These are phyloP conservation scores for Mastigias papua DNA, from an alignment of 30 jellyfish, hydroid and myxozoan genomes.

Conservation along the genomic window DNA sequence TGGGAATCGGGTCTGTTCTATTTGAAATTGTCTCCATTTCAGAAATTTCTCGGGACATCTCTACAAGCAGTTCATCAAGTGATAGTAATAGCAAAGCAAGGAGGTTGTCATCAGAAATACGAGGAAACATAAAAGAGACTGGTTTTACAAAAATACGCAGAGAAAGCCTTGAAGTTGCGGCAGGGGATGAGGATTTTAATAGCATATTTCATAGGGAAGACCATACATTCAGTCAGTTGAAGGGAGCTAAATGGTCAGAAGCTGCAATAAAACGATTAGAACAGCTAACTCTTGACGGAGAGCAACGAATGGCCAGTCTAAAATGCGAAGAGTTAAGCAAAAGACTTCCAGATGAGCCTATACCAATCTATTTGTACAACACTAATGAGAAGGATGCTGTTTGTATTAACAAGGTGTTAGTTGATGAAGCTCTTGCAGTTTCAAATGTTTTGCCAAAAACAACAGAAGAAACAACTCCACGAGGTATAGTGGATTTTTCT, in stretches of 20 bases:
- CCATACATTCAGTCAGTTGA: not conserved
- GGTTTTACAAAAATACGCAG: not conserved
- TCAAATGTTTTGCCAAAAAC: conserved; percentile 73
- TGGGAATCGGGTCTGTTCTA: not conserved
- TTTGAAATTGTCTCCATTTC: not conserved
- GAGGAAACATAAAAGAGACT: not conserved
- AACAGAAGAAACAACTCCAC: conserved; percentile 11
- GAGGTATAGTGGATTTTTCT: not conserved
- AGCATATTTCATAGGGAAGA: not conserved
- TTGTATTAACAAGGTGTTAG: conserved; percentile 79
- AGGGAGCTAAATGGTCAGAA: conserved; percentile 68
- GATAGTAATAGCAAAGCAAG: not conserved
- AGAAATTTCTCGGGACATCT: conserved; percentile 54
- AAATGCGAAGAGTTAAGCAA: conserved; percentile 39
- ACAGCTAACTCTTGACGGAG: conserved; percentile 69
- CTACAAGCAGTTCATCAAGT: conserved; percentile 36
- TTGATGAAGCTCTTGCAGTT: conserved; percentile 81
- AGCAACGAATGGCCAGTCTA: conserved; percentile 80
- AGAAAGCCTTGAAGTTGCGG: conserved; percentile 43
- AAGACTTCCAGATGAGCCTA: conserved; percentile 51
- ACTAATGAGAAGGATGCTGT: conserved; percentile 79
- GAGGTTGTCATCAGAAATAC: conserved; percentile 5
- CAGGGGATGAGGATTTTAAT: conserved; percentile 71
- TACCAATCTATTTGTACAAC: conserved; percentile 81
- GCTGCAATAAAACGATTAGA: conserved; percentile 36